A percentile compares a stretch with the other conserved stretches of the same genome.
Conservation (phyloP, 2,888 invertebrate species). For the Hesperia comma region DNA sequence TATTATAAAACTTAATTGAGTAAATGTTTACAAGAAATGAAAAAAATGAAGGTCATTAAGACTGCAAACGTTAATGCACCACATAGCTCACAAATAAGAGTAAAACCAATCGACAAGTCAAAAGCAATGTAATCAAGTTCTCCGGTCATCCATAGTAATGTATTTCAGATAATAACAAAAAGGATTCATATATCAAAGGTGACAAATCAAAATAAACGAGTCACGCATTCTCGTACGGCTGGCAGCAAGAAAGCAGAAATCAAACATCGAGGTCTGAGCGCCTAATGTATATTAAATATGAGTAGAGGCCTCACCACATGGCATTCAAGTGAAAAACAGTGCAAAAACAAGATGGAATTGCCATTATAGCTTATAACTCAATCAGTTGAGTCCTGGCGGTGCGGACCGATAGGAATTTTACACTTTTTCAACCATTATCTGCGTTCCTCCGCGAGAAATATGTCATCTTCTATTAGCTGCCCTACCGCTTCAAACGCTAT, state of each 20-base stretch:
- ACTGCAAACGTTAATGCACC: slow-evolving; percentile 5
- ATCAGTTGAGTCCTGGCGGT: slow-evolving; percentile 66
- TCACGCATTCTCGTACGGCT: slow-evolving; percentile 63
- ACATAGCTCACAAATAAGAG: slow-evolving; percentile 40
- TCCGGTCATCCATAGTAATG: slow-evolving; percentile 63
- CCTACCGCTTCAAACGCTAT: slow-evolving; percentile 54
- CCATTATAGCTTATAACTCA: slow-evolving; percentile 83
- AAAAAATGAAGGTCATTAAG: slow-evolving; percentile 1
- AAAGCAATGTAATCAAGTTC: slow-evolving; percentile 61
- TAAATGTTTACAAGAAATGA: too few relatives aligned
- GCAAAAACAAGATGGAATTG: slow-evolving; percentile 78
- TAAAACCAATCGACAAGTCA: slow-evolving; percentile 48
- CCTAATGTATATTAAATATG: slow-evolving; percentile 80
- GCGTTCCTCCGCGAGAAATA: slow-evolving; percentile 65
- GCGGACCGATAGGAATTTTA: slow-evolving; percentile 73
- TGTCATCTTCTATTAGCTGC: slow-evolving; percentile 60
- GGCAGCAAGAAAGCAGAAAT: slow-evolving; percentile 69
- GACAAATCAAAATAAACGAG: slow-evolving; percentile 81
- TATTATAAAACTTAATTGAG: too few relatives aligned
- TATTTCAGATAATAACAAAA: slow-evolving; percentile 70
- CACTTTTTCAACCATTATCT: slow-evolving; percentile 76
- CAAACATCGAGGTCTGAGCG: slow-evolving; percentile 63
- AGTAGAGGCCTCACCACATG: slow-evolving; percentile 58
- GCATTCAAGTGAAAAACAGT: slow-evolving; percentile 77
- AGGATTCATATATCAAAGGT: slow-evolving; percentile 76